Conservation (phyloP, 2,888 invertebrate genomes). For the Trachelus tabidus region DNA sequence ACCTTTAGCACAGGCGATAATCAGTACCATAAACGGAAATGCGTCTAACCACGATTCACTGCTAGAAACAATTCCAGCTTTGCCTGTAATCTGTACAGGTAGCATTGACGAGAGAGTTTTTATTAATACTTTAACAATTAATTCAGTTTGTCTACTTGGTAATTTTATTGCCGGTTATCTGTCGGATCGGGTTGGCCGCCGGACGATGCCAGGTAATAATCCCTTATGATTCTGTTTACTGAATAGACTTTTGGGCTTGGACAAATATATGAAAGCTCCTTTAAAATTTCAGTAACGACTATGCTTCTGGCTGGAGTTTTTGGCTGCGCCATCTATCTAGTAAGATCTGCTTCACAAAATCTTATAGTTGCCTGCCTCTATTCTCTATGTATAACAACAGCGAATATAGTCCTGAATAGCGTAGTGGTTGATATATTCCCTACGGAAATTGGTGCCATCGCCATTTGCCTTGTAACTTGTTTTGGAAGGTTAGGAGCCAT, state of each 20-base stretch:
- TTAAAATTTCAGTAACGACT: conserved; percentile 53
- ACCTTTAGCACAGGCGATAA: conserved; percentile 8
- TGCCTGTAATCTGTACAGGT: conserved; percentile 64
- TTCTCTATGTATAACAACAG: conserved; percentile 67
- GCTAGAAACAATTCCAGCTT: not conserved
- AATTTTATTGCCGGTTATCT: conserved; percentile 75
- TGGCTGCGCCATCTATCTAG: conserved; percentile 72
- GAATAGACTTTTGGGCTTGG: not conserved
- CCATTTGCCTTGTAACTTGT: conserved; percentile 74
- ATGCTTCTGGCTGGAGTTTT: conserved; percentile 70
- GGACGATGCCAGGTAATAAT: conserved; percentile 59
- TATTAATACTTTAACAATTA: conserved; percentile 75
- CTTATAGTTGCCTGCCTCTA: conserved; percentile 71
- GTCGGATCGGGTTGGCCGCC: conserved; percentile 59
- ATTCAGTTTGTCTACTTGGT: conserved; percentile 73
- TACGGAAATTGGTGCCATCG: conserved; percentile 70
- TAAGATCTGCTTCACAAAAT: conserved; percentile 70
- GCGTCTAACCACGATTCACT: not conserved
- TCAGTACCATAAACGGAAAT: conserved; percentile 9
- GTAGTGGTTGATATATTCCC: conserved; percentile 64
- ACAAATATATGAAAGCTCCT: not conserved
- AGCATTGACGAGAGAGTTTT: conserved; percentile 74
- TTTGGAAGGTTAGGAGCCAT: conserved; percentile 76
- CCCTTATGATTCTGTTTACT: not conserved
- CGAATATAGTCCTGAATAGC: conserved; percentile 64